Evolutionary conservation across 2,113 vertebrate species (phyloP).

Genomic region (Ictalurus punctatus): DNA sequence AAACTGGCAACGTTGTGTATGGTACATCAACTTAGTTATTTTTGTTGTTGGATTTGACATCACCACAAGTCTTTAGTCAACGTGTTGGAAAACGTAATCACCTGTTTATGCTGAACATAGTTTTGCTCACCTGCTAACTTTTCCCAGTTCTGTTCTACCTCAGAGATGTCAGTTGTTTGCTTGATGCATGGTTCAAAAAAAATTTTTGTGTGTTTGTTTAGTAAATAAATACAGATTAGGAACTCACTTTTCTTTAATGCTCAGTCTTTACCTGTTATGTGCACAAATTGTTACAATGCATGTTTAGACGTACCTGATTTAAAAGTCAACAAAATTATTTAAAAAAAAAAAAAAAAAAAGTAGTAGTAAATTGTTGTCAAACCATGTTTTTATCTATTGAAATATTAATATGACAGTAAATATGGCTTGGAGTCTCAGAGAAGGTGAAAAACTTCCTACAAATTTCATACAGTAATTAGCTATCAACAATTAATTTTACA

Average conservation of each 20-base stretch:
- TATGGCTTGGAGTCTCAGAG: too few relatives aligned
- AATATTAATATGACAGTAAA: too few relatives aligned
- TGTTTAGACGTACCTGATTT: background rate
- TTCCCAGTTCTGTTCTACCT: conserved; percentile 70
- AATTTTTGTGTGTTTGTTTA: conserved; percentile 68
- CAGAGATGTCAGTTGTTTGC: conserved; percentile 63
- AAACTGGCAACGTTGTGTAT: background rate
- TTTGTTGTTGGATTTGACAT: background rate
- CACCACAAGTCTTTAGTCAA: background rate
- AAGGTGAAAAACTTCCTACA: too few relatives aligned
- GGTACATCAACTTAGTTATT: background rate
- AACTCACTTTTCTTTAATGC: conserved; percentile 38
- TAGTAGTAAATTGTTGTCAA: too few relatives aligned
- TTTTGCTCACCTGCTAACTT: conserved; percentile 44
- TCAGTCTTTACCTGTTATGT: background rate
- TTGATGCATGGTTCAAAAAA: conserved; percentile 74
- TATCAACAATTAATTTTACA: background rate
- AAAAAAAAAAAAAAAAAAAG: too few relatives aligned
- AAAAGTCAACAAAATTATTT: background rate
- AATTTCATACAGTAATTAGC: background rate
- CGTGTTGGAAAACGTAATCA: background rate
- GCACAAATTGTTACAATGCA: background rate
- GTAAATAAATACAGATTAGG: conserved; percentile 69
- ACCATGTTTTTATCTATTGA: background rate
- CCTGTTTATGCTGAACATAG: background rate